These are phyloP conservation scores for Neolamprologus brichardi DNA, from an alignment of 2,113 vertebrate species.

Conservation along the genomic window DNA sequence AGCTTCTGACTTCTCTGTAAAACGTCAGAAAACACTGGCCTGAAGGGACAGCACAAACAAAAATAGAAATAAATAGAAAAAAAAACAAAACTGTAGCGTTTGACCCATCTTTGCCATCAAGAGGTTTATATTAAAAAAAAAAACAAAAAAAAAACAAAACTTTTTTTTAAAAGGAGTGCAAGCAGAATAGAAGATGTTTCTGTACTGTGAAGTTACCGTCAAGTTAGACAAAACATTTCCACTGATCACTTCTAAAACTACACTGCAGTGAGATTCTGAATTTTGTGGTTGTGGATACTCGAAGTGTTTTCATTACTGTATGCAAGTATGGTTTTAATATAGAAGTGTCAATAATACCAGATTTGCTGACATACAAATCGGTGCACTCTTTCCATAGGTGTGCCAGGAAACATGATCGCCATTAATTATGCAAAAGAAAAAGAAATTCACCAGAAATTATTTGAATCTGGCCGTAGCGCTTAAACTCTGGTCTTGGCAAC, in stretches of 20 bases:
- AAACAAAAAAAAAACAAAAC: fast-evolving
- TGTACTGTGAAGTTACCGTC: neutral
- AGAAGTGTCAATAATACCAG: neutral
- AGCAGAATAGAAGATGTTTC: neutral
- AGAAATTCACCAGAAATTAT: neutral
- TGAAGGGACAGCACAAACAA: constrained; percentile 37
- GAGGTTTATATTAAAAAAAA: neutral
- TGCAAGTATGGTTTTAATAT: neutral
- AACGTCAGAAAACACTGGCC: constrained; percentile 72
- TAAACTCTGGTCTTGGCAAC: neutral
- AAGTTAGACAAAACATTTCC: neutral
- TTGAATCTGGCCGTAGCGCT: neutral
- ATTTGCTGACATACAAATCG: neutral
- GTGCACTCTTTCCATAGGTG: neutral
- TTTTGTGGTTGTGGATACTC: neutral
- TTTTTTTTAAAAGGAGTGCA: neutral
- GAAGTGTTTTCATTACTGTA: neutral
- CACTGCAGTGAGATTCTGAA: neutral
- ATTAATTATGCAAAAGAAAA: neutral
- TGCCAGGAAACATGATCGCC: neutral
- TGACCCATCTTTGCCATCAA: constrained; percentile 11
- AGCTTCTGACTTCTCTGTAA: constrained; percentile 80
- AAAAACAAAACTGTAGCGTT: neutral
- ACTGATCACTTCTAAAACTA: neutral
- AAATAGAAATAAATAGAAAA: neutral